Evolutionary conservation across 2,113 vertebrate species (phyloP), one percentile per base, ranked within the genome.

Genomic region (Mustela nigripes): DNA sequence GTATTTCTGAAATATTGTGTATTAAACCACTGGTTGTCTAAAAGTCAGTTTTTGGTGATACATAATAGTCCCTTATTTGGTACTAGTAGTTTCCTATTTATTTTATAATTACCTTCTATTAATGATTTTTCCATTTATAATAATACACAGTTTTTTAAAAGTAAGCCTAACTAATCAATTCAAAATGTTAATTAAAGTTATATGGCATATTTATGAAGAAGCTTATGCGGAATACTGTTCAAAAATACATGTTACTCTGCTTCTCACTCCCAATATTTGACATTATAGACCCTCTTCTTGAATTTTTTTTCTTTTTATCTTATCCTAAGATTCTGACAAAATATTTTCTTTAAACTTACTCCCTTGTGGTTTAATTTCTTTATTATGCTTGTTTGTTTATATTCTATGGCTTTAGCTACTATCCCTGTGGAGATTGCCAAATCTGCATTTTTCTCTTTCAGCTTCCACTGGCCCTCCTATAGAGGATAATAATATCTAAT

Each of bases 11-110:
- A 89, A 14, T 36, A 14, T 42, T 69, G 8, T 65, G 8, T 4
- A 74, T n/a, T n/a, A n/a, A 82, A 89, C 4, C 11, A 83, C 3
- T 83, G 53, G 82, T 26, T 36, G 26, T 82, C 83, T 2, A 28
- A 93, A 86, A 60, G 4, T 65, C 18, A 62, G 39, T 62, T 88
- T 88, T 63, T 36, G 53, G 5, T 76, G n/a, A 67, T 6, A 39
- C 18, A 56, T 16, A 50, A 24, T 33, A 95, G 63, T 95, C 28
- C 82, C 5, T 48, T 67, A 73, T 48, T 88, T 76, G 39, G 18
- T 60, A 78, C 42, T 82, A 60, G 4, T 48, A 85, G 15, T 81
- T 96, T 96, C 69, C 10, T 92, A 42, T 22, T 82, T 84, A 91
- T 33, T 39, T 89, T 53, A 82, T 22, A 33, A 4, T 58, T 94